Percentiles rank a stretch among this genome's conserved stretches.
Conservation (phyloP, 92 coral and sea anemone species). For the Paramuricea clavata region DNA sequence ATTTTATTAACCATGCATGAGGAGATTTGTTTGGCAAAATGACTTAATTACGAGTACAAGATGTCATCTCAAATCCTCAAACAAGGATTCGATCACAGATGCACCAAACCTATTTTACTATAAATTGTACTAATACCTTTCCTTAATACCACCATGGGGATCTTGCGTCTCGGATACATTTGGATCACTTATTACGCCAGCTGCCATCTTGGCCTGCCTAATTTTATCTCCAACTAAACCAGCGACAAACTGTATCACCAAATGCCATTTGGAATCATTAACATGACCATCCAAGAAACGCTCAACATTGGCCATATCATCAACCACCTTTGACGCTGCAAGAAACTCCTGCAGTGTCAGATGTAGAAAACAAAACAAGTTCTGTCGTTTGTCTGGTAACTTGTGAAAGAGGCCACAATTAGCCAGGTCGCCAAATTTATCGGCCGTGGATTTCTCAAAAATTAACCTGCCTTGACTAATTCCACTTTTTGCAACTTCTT, state of each 20-base stretch:
- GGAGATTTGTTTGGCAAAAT: too few species aligned
- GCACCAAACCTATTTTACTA: too few species aligned
- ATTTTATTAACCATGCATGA: too few species aligned
- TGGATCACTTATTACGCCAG: too few species aligned
- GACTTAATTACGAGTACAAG: too few species aligned
- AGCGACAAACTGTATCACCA: constrained; percentile 64
- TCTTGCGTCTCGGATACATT: too few species aligned
- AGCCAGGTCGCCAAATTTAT: not conserved
- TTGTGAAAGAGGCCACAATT: constrained; percentile 36
- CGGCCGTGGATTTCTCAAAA: constrained; percentile 5
- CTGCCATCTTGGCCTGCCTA: not conserved
- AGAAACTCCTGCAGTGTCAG: constrained; percentile 65
- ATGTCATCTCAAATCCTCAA: too few species aligned
- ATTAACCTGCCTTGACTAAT: constrained; percentile 31
- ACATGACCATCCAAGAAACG: not conserved
- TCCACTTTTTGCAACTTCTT: constrained; percentile 54
- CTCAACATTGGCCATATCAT: not conserved
- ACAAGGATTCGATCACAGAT: too few species aligned
- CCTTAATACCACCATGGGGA: too few species aligned
- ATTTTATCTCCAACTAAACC: constrained; percentile 41
- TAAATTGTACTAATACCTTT: too few species aligned
- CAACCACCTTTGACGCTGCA: constrained; percentile 13
- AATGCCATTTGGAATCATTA: constrained; percentile 45
- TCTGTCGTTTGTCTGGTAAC: constrained; percentile 16
- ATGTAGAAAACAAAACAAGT: constrained; percentile 61